Conservation (phyloP, 2,888 invertebrate genomes). For the Amaurobius ferox region DNA sequence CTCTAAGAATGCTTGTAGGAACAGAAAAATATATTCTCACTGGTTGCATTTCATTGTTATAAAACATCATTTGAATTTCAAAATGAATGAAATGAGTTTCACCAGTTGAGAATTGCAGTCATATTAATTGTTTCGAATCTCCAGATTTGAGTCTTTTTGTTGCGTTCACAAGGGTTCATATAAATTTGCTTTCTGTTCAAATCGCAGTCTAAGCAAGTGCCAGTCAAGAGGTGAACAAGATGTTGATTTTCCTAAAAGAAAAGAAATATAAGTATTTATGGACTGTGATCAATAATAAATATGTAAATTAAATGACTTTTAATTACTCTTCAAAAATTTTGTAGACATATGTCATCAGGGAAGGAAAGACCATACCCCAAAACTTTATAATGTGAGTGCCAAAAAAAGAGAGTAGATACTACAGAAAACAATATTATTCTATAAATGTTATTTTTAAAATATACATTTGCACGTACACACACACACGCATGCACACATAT, state of each 20-base stretch:
- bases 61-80: not conserved
- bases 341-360: too few species aligned
- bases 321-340: too few species aligned
- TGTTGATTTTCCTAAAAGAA: constrained; percentile 82
- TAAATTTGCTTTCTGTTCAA: constrained; percentile 82
- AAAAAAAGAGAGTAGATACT: too few species aligned
- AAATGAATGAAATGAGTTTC: constrained; percentile 4
- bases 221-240: constrained; percentile 86
- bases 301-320: too few species aligned
- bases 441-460: too few species aligned
- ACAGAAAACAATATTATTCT: too few species aligned
- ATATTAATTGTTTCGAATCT: constrained; percentile 80
- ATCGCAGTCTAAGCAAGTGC: constrained; percentile 88
- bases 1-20: not conserved
- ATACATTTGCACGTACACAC: too few species aligned
- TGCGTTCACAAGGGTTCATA: constrained; percentile 82
- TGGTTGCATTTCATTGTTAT: not conserved
- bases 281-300: too few species aligned
- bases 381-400: too few species aligned
- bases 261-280: too few species aligned
- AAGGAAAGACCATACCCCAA: too few species aligned
- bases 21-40: constrained; percentile 40
- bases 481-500: too few species aligned
- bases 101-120: constrained; percentile 76
- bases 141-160: constrained; percentile 86